A percentile compares a stretch with the other conserved stretches of the same genome.
Conservation (phyloP, 2,888 invertebrate genomes). For the Callyntrura sp. region DNA sequence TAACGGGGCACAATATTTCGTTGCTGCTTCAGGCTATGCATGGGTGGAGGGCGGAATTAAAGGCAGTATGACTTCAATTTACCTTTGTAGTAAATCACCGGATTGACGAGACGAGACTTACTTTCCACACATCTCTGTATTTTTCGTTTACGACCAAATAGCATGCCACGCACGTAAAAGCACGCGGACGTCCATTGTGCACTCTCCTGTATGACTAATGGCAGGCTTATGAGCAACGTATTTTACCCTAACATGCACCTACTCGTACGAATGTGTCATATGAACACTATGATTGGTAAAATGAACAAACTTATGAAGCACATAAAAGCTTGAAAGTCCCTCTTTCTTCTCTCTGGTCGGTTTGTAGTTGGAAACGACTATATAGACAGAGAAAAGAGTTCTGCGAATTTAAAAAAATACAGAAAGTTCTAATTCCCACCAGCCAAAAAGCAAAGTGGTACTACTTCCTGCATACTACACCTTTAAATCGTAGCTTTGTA, state of each 20-base stretch:
- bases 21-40: neutral
- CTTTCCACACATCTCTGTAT: neutral
- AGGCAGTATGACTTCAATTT: neutral
- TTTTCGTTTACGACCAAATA: neutral
- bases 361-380: too few species aligned
- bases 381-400: neutral
- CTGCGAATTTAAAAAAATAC: neutral
- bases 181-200: neutral
- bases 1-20: neutral
- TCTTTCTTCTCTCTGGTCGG: neutral
- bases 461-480: too few species aligned
- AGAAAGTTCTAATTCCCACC: slow-evolving; percentile 12
- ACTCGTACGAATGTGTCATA: too few species aligned
- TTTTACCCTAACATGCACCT: too few species aligned
- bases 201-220: neutral
- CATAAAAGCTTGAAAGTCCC: neutral
- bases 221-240: too few species aligned
- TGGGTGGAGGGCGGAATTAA: too few species aligned
- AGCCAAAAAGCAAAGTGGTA: neutral
- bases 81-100: neutral
- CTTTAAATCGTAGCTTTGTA: too few species aligned
- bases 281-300: too few species aligned
- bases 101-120: slow-evolving; percentile 18
- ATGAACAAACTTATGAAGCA: slow-evolving; percentile 11
- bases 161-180: too few species aligned